A percentile compares a stretch with the other conserved stretches of the same genome.
Conservation (phyloP, 2,888 invertebrate genomes). For the Meghimatium bilineatum region DNA sequence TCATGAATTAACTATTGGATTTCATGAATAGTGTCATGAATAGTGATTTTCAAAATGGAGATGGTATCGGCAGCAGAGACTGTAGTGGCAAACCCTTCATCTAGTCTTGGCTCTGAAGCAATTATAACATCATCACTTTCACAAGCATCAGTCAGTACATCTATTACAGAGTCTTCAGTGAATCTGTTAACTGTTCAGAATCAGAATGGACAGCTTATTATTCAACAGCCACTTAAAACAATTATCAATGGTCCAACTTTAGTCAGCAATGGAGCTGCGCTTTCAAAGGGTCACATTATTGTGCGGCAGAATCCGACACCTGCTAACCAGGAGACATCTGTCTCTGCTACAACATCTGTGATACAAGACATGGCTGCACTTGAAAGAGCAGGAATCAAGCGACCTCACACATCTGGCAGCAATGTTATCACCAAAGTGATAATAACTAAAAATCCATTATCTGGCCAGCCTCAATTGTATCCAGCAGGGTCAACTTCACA, state of each 20-base stretch:
- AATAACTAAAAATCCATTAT: conserved; percentile 73
- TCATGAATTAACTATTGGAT: conserved; percentile 26
- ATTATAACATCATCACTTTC: conserved; percentile 19
- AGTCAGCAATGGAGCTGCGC: conserved; percentile 32
- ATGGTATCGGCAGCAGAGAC: conserved; percentile 27
- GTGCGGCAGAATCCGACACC: conserved; percentile 41
- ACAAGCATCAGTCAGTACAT: neutral
- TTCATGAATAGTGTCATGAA: conserved; percentile 34
- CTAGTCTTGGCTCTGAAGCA: conserved; percentile 2
- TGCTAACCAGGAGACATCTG: conserved; percentile 22
- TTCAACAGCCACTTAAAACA: conserved; percentile 42
- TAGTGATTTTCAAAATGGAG: conserved; percentile 34
- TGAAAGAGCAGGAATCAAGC: conserved; percentile 54
- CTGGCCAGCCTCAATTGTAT: conserved; percentile 71
- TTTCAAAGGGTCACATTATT: conserved; percentile 46
- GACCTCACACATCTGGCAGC: conserved; percentile 54
- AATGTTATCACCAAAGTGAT: conserved; percentile 75
- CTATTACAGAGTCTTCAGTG: conserved; percentile 25
- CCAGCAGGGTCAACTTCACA: conserved; percentile 51
- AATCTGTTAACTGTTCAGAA: conserved; percentile 38
- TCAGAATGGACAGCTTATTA: conserved; percentile 45
- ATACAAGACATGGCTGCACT: conserved; percentile 40
- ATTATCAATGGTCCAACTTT: conserved; percentile 36
- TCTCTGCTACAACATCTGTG: conserved; percentile 29
- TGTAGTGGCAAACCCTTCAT: conserved; percentile 25